phyloP scores from a whole-genome alignment of 2,113 vertebrate species.

The Microcebus griseorufus region DNA sequence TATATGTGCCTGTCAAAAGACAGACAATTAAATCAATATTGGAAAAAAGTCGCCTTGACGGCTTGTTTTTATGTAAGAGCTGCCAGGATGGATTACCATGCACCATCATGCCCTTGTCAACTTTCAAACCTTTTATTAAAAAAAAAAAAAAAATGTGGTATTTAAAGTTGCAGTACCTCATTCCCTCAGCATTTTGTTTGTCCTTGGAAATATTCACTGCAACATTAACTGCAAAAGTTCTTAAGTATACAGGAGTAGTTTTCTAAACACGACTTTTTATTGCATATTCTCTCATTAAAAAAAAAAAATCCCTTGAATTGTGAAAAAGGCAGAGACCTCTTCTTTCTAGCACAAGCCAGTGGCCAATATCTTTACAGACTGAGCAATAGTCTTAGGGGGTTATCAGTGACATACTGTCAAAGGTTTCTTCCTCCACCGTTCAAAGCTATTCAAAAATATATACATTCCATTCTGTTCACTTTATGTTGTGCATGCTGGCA shows the following conservation, averaged over 20 bases:
- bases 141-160: constrained; percentile 71
- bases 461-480: constrained; percentile 87
- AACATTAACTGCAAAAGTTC: constrained; percentile 78
- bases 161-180: constrained; percentile 87
- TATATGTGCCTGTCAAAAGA: constrained; percentile 98
- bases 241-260: constrained; percentile 52
- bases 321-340: constrained; percentile 53
- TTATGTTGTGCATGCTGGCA: constrained; percentile 89
- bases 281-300: not conserved
- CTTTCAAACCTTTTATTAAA: constrained; percentile 90
- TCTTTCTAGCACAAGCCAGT: constrained; percentile 63
- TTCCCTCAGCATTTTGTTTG: constrained; percentile 73
- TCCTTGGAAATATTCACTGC: constrained; percentile 36
- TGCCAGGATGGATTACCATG: constrained; percentile 93
- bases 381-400: constrained; percentile 26
- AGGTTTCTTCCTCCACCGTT: constrained; percentile 82
- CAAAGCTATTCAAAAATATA: constrained; percentile 88
- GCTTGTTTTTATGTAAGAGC: constrained; percentile 96
- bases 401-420: constrained; percentile 4
- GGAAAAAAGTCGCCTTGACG: constrained; percentile 95
- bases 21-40: constrained; percentile 99
- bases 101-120: constrained; percentile 91
- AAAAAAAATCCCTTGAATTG: constrained; percentile 52
- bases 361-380: constrained; percentile 62
- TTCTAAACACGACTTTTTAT: constrained; percentile 77